Base-by-base conservation (phyloP, 2,888 invertebrate species). In the Lasioglossum pauxillum region DNA sequence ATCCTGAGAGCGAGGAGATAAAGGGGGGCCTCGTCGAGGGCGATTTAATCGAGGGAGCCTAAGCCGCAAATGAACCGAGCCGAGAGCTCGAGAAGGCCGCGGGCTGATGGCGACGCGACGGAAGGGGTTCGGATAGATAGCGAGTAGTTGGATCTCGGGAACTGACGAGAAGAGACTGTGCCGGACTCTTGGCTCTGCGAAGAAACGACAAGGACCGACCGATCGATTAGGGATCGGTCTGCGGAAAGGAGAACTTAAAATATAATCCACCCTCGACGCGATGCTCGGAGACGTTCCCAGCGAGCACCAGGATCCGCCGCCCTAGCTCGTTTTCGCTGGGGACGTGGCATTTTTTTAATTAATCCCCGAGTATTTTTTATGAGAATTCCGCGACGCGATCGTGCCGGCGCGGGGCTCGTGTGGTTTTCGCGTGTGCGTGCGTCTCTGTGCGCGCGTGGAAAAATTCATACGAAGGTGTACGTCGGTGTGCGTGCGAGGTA, bases 321-420 rank as follows among this genome's bases (percentile, higher is more conserved):
- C 64, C 19, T 19, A 19, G 16, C 64, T 31, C 64, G 31, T 89
- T 87, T 83, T 79, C 83, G 67, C 81, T 86, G 72, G 83, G 83
- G 88, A 90, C 91, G 81, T 88, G 93, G 93, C 90, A 93, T 94
- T 94, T 93, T 93, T 93, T 92, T 93, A 94, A 94, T 94, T 93
- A 94, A 93, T 94, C 91, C 90, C 85, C 81, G 88, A 92, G 91
- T 92, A 92, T 91, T 93, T 93, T 92, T 92, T 91, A 94, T 93
- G 92, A 91, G 91, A 93, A 93, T 93, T 93, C 93, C 92, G 82
- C 89, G 84, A 82, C 88, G 78, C 77, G 85, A 88, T 92, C 92
- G 90, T 91, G 90, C 91, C 89, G 86, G 10, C 57, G n/a, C 12
- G 57, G 12, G 12, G n/a, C n/a, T 23, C 41, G 74, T 60, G 73